These are phyloP conservation scores for Empis livida DNA, from an alignment of 2,888 invertebrate genomes.

Conservation along the genomic window DNA sequence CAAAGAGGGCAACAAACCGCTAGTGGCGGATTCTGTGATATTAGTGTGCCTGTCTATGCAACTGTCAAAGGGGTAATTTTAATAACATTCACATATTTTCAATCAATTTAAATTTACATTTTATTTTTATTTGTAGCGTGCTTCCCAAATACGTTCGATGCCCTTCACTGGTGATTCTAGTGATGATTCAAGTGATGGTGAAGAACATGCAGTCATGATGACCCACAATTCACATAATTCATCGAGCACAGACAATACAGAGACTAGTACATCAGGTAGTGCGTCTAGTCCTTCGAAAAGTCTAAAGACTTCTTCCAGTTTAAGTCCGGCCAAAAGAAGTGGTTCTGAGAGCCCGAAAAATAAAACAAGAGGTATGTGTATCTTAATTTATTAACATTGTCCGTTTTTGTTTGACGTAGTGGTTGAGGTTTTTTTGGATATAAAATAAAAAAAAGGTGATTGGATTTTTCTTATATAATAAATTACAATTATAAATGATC, in stretches of 20 bases:
- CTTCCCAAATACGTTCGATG: slow-evolving; percentile 90
- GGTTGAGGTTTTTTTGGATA: slow-evolving; percentile 8
- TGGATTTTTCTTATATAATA: background rate
- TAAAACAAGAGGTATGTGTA: slow-evolving; percentile 62
- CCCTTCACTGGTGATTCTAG: slow-evolving; percentile 92
- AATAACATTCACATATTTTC: background rate
- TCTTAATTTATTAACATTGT: background rate
- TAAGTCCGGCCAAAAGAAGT: slow-evolving; percentile 73
- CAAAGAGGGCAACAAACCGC: slow-evolving; percentile 32
- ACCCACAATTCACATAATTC: slow-evolving; percentile 37
- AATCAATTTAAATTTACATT: background rate
- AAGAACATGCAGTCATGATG: slow-evolving; percentile 44
- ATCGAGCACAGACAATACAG: slow-evolving; percentile 43
- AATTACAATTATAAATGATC: no score
- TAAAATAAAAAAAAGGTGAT: background rate
- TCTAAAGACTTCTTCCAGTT: slow-evolving; percentile 71
- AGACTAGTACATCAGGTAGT: slow-evolving; percentile 45
- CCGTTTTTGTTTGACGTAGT: slow-evolving; percentile 5
- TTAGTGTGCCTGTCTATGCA: slow-evolving; percentile 88
- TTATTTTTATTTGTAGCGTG: slow-evolving; percentile 44
- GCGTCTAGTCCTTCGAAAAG: slow-evolving; percentile 76
- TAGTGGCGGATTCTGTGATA: slow-evolving; percentile 76
- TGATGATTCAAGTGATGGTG: slow-evolving; percentile 90
- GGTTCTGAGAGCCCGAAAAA: slow-evolving; percentile 70
- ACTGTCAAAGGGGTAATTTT: slow-evolving; percentile 74